Base-by-base conservation (phyloP, 2,113 vertebrate genomes). In the Microcebus griseorufus region DNA sequence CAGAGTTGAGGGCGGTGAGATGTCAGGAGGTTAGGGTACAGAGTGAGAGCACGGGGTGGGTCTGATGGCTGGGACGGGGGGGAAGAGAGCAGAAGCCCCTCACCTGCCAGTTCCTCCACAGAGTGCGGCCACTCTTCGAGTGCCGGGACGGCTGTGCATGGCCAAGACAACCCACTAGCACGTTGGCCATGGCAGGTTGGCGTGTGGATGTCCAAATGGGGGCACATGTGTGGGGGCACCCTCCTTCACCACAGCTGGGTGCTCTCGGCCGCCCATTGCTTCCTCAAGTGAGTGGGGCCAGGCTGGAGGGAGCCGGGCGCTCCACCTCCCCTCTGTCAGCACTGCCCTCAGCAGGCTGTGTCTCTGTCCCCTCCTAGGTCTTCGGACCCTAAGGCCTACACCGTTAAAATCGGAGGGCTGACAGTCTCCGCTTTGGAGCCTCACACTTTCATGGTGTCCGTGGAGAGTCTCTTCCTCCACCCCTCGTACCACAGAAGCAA, bases 151-250 rank as follows among this genome's bases (percentile, higher is more conserved):
- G 2, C 96, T 0, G 88, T 96, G 20, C 96, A 96, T 0, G 96
- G 96, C 27, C 9, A n/a, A 0, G 20, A 42, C 16, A 69, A 92
- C 5, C 58, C 32, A 7, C n/a, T 62, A 2, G 98, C 89, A 11
- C 29, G 3, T n/a, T 97, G 98, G 98, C 96, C 98, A 0, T 98
- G 95, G 96, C 73, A 97, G 0, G 45, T 97, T 84, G 97, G 97
- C 45, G 0, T 97, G 89, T 88, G 95, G 51, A 5, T 0, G 0
- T 0, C 13, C 8, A 0, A 16, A 23, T 0, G 5, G 5, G 1
- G 1, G 0, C 96, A 97, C 1, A 0, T 79, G 1, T 98, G 98
- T 0, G 94, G 96, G 82, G 98, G 88, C 11, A 90, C 96, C 8
- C 80, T 98, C 42, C 29, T 98, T 92, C 86, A 2, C 1, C 0